phyloP scores from a whole-genome alignment of 2,113 vertebrate species.

The Heteronetta atricapilla region DNA sequence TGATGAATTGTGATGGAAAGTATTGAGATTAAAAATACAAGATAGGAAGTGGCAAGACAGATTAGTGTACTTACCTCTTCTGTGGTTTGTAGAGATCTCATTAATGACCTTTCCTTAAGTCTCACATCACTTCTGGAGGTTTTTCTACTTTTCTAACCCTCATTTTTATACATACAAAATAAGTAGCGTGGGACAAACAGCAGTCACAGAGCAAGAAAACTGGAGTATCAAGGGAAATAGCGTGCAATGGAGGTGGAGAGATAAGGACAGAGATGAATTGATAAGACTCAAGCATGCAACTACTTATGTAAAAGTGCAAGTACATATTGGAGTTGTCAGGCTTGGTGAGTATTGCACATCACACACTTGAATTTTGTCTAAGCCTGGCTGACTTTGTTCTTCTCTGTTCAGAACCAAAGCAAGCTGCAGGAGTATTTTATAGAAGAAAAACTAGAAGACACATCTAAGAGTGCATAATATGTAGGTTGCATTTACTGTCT shows the following conservation, averaged over 20 bases:
- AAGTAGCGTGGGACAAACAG: neutral
- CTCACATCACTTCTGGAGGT: neutral
- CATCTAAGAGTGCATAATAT: neutral
- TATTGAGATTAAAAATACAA: conserved; percentile 37
- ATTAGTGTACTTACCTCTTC: conserved; percentile 46
- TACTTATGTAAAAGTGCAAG: neutral
- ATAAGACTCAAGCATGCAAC: neutral
- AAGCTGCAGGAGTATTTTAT: neutral
- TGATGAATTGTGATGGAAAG: conserved; percentile 33
- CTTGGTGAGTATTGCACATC: neutral
- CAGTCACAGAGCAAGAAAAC: neutral
- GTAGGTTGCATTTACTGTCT: neutral
- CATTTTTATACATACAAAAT: neutral
- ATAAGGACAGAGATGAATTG: neutral
- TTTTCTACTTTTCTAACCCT: neutral
- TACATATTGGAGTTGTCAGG: neutral
- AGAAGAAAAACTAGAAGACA: neutral
- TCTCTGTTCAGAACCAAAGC: neutral
- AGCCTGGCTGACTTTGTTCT: neutral
- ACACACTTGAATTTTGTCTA: neutral
- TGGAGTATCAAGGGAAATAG: neutral
- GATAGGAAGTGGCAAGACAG: conserved; percentile 40
- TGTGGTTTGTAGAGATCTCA: neutral
- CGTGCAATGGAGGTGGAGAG: neutral
- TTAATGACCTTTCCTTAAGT: conserved; percentile 50